Evolutionary conservation across 2,113 vertebrate genomes (phyloP).

Genomic region (Callithrix jacchus): DNA sequence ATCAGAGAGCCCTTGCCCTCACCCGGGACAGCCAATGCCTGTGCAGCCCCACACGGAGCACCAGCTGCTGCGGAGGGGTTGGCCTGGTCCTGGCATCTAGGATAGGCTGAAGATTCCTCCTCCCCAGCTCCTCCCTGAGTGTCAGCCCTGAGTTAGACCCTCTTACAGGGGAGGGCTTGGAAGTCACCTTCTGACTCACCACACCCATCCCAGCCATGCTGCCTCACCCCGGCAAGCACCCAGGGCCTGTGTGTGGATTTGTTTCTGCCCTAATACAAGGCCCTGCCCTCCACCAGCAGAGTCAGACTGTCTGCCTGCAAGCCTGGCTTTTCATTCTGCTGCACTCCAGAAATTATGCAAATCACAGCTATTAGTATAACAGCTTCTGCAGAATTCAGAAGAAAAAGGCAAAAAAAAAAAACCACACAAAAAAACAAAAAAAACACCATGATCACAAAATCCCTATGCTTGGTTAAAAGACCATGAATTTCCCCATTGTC

Average conservation of each 20-base stretch:
- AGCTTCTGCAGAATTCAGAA: conserved; percentile 55
- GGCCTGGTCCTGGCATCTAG: not conserved
- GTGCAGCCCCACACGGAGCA: not conserved
- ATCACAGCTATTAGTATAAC: conserved; percentile 57
- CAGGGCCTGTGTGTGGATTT: not conserved
- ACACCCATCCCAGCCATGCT: not conserved
- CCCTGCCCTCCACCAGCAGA: not conserved
- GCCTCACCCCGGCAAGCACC: not conserved
- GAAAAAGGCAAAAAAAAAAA: not conserved
- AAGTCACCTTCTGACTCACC: not conserved
- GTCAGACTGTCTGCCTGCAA: conserved; percentile 23
- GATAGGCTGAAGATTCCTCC: not conserved
- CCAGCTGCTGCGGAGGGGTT: not conserved
- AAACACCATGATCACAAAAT: not conserved
- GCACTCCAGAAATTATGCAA: conserved; percentile 61
- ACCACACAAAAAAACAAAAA: not conserved
- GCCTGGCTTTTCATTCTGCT: conserved; percentile 11
- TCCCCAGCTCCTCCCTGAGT: not conserved
- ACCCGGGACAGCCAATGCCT: not conserved
- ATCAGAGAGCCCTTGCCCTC: not conserved
- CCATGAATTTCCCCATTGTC: conserved; percentile 46
- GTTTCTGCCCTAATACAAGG: not conserved
- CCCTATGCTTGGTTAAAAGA: conserved; percentile 55
- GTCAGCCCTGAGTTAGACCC: not conserved
- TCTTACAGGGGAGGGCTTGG: not conserved